Base-by-base conservation (phyloP, 2,888 invertebrate species). In the Sphaerophoria rueppellii region DNA sequence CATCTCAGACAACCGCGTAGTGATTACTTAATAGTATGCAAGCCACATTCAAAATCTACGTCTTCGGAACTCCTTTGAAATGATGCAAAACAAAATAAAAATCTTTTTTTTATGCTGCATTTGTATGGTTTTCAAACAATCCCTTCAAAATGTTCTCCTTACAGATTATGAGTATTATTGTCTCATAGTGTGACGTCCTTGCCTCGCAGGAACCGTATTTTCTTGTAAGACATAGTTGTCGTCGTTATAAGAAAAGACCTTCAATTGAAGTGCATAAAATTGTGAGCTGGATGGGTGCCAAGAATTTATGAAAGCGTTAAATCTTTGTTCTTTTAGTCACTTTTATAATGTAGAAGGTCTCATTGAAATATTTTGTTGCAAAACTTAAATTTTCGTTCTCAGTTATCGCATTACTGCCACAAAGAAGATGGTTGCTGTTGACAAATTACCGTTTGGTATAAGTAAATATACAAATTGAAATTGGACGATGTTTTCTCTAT, bases 251-350 rank as follows among this genome's bases (percentile, higher is more conserved):
- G 46, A 54, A 43, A 55, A 37, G 46, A 65, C 76, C 76, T 76
- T 81, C 71, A 67, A 37, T 60, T 60, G 16, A 65, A 37, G 71
- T 54, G 60, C 65, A 60, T 69, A 60, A 16, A 54, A 24, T 24
- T 24, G 24, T 24, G 67, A 32, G 40, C 54, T 81, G 81, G 81
- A 71, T 54, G 37, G 12, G 37, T 61, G 76, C 81, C 81, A 81
- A 16, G 16, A 60, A 37, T 52, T n/a, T 67, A 12, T 34, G 16
- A 65, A 37, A 67, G 65, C 50, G 52, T 67, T 67, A 37, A 52
- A 52, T 67, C 40, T 37, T 37, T 40, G 65, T 37, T 67, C 52
- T 67, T 67, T n/a, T 16, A 24, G 14, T 52, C 48, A 34, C 46
- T 67, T 67, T 9, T 24, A 37, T n/a, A 35, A 52, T 0, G 7